Conservation (phyloP, 2,888 invertebrate species). For the Piscicola geometra region DNA sequence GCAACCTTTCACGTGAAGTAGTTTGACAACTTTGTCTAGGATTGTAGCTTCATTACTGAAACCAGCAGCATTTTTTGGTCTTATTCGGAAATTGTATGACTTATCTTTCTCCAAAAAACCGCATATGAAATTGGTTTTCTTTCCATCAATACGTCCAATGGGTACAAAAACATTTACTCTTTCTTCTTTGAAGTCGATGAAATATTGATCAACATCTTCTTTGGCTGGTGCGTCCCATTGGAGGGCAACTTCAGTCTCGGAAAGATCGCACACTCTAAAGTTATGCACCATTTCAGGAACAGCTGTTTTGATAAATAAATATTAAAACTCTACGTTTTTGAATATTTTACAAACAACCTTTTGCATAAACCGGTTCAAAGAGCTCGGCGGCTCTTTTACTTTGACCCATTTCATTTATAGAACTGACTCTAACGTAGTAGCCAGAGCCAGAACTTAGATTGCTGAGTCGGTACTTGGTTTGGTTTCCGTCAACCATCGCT, state of each 20-base stretch:
- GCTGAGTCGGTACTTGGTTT: conserved; percentile 11
- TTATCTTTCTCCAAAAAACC: conserved; percentile 36
- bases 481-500: conserved; percentile 39
- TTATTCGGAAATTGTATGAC: conserved; percentile 74
- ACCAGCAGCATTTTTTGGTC: conserved; percentile 79
- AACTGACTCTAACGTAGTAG: conserved; percentile 79
- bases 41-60: conserved; percentile 61
- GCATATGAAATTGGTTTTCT: conserved; percentile 30
- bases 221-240: conserved; percentile 30
- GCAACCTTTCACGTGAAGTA: conserved; percentile 10
- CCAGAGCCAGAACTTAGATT: conserved; percentile 35
- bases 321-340: neutral
- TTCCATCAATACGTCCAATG: conserved; percentile 36
- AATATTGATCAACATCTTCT: conserved; percentile 28
- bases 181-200: conserved; percentile 36
- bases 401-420: conserved; percentile 74
- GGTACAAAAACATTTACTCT: conserved; percentile 31
- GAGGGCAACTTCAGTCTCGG: conserved; percentile 29
- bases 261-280: conserved; percentile 18
- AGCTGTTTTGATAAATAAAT: conserved; percentile 15
- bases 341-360: conserved; percentile 16
- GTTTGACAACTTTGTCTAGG: conserved; percentile 66
- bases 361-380: conserved; percentile 62
- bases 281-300: conserved; percentile 11
- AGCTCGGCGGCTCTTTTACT: conserved; percentile 64